Conservation (phyloP, 2,888 invertebrate species). For the Agrochola litura region DNA sequence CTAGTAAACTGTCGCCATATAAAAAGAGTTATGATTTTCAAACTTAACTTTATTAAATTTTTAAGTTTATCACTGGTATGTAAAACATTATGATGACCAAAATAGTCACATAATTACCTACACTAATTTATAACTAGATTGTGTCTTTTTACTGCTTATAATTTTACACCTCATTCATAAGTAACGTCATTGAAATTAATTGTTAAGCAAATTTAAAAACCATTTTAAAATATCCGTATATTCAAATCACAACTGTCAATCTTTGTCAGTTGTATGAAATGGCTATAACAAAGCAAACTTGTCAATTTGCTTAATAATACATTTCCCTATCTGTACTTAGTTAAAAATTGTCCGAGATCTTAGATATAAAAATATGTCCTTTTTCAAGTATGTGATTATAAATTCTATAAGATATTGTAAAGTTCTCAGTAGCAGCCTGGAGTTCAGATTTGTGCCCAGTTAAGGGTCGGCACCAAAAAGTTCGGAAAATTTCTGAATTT, state of each 20-base stretch:
- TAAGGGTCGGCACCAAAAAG: not conserved
- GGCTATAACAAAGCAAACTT: not conserved
- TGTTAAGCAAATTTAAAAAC: not conserved
- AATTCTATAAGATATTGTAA: not conserved
- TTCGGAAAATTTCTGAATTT: too few species aligned
- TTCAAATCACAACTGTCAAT: not conserved
- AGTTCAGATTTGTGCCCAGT: not conserved
- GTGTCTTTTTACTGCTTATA: not conserved
- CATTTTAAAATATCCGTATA: too few species aligned
- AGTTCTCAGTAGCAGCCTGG: not conserved
- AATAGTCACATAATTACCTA: not conserved
- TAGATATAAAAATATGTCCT: not conserved
- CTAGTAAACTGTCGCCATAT: slow-evolving; percentile 33
- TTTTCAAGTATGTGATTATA: not conserved
- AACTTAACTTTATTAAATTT: slow-evolving; percentile 45
- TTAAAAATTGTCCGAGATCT: not conserved
- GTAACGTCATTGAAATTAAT: not conserved
- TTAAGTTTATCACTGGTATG: not conserved
- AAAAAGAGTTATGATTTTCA: slow-evolving; percentile 49
- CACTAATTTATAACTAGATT: not conserved
- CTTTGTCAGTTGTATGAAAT: not conserved
- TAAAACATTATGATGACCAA: not conserved
- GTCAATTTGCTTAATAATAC: not conserved
- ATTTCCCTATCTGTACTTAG: too few species aligned
- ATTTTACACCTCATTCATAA: not conserved